Conservation (phyloP, 2,888 invertebrate genomes). For the Nephrocerus scutellatus region DNA sequence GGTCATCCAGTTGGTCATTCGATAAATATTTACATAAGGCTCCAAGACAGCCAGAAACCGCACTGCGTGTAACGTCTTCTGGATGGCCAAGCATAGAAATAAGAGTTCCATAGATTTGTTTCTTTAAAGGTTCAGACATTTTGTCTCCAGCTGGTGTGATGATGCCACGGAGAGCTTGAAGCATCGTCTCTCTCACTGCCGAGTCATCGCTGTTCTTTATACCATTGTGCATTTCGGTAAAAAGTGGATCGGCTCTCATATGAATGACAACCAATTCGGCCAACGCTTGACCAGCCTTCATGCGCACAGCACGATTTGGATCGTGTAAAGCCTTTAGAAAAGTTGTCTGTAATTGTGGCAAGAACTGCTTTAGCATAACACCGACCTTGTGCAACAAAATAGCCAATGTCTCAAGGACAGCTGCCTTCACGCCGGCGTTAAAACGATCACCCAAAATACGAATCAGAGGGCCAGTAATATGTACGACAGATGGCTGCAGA, state of each 20-base stretch:
- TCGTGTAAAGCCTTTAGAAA: slow-evolving; percentile 94
- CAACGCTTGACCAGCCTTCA: slow-evolving; percentile 83
- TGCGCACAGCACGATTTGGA: slow-evolving; percentile 74
- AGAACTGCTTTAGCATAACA: slow-evolving; percentile 90
- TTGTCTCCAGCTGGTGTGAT: slow-evolving; percentile 80
- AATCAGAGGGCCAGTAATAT: slow-evolving; percentile 96
- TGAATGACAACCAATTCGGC: slow-evolving; percentile 86
- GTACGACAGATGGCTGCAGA: slow-evolving; percentile 90
- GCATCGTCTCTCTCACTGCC: slow-evolving; percentile 80
- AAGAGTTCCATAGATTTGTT: slow-evolving; percentile 64
- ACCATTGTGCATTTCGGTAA: slow-evolving; percentile 82
- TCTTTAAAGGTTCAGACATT: slow-evolving; percentile 74
- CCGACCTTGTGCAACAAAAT: slow-evolving; percentile 91
- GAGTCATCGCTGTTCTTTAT: slow-evolving; percentile 80
- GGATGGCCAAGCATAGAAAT: slow-evolving; percentile 60
- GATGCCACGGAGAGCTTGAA: slow-evolving; percentile 82
- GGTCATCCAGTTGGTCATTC: slow-evolving; percentile 64
- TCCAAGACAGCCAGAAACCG: slow-evolving; percentile 86
- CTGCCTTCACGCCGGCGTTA: slow-evolving; percentile 88
- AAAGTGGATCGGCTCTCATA: slow-evolving; percentile 89
- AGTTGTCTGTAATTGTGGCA: slow-evolving; percentile 97
- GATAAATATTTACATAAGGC: slow-evolving; percentile 72
- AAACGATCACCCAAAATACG: slow-evolving; percentile 95
- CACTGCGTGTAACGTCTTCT: slow-evolving; percentile 74
- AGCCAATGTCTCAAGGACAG: slow-evolving; percentile 89